Conservation (phyloP, 2,888 invertebrate species). For the Meandrusa payeni region DNA sequence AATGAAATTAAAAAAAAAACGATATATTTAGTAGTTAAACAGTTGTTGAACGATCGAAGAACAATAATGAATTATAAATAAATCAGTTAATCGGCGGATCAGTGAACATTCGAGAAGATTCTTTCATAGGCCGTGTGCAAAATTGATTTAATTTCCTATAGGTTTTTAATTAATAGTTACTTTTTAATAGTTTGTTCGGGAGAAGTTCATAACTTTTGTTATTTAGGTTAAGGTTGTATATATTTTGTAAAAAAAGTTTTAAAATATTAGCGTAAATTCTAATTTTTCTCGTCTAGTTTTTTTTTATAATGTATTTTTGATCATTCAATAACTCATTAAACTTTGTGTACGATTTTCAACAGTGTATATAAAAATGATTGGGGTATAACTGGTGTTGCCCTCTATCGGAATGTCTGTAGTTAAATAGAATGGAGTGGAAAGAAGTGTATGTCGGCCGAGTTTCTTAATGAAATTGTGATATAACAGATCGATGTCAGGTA, state of each 20-base stretch:
- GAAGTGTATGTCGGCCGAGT: slow-evolving; percentile 40
- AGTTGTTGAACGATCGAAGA: slow-evolving; percentile 14
- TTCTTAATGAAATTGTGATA: slow-evolving; percentile 48
- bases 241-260: slow-evolving; percentile 21
- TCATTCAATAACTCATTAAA: slow-evolving; percentile 1
- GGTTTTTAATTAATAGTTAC: slow-evolving; percentile 9
- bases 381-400: not conserved
- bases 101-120: too few relatives aligned
- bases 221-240: slow-evolving; percentile 23
- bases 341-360: not conserved
- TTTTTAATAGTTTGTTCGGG: slow-evolving; percentile 15
- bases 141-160: slow-evolving; percentile 4
- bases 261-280: slow-evolving; percentile 10
- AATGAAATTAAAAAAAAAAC: too few relatives aligned
- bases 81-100: too few relatives aligned
- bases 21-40: slow-evolving; percentile 2
- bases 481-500: slow-evolving; percentile 35
- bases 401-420: not conserved
- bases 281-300: slow-evolving; percentile 5
- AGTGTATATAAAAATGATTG: too few relatives aligned
- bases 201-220: slow-evolving; percentile 19
- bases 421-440: slow-evolving; percentile 7
- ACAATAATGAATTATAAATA: slow-evolving; percentile 14
- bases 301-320: slow-evolving; percentile 7
- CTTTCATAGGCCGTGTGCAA: too few relatives aligned